These are phyloP conservation scores for Stegana nigrithorax DNA, from an alignment of 2,888 invertebrate species.

Conservation along the genomic window DNA sequence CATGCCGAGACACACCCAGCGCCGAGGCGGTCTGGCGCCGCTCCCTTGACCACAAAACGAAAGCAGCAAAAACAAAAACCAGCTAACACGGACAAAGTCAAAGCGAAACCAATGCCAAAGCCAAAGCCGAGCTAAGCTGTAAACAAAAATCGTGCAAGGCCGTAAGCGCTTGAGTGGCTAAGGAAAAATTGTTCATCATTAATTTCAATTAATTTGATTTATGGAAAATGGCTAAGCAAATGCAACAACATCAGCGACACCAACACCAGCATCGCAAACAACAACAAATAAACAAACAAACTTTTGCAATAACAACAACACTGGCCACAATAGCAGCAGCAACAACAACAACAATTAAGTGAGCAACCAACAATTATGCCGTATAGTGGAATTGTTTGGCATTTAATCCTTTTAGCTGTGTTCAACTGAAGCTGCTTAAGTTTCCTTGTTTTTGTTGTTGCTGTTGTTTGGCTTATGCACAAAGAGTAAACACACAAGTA, in stretches of 20 bases:
- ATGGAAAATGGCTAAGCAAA: slow-evolving; percentile 39
- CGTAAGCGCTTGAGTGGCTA: background rate
- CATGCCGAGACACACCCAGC: no score
- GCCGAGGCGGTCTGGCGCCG: background rate
- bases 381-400: background rate
- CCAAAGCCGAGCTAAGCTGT: slow-evolving; percentile 26
- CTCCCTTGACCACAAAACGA: background rate
- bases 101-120: background rate
- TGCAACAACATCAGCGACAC: slow-evolving; percentile 24
- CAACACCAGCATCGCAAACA: slow-evolving; percentile 2
- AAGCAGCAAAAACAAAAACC: slow-evolving; percentile 4
- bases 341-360: slow-evolving; percentile 3
- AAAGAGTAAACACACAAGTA: no score
- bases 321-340: no score
- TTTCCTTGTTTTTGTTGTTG: no score
- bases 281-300: slow-evolving; percentile 12
- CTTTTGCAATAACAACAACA: slow-evolving; percentile 26
- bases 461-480: no score
- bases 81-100: background rate
- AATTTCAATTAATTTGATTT: slow-evolving; percentile 62
- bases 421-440: background rate
- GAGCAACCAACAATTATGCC: background rate
- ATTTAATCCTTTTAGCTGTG: background rate
- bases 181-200: slow-evolving; percentile 38
- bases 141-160: slow-evolving; percentile 20